These are phyloP conservation scores for Xenopus petersii DNA, from an alignment of 2,797 vertebrate genomes.

Conservation along the genomic window DNA sequence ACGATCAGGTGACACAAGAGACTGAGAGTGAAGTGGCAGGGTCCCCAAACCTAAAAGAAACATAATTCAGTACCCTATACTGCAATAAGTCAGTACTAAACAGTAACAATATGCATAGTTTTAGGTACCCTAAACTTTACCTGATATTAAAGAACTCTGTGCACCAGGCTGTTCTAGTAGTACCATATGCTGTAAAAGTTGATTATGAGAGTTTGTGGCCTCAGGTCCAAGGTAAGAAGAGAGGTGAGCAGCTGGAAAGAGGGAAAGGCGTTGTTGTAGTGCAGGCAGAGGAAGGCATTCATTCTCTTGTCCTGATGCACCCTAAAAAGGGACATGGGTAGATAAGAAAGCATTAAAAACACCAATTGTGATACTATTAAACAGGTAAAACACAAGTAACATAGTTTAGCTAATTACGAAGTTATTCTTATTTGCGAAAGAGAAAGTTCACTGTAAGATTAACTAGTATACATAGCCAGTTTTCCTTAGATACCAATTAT, in stretches of 20 bases:
- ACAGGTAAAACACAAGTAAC: no score
- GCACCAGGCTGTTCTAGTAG: constrained; percentile 82
- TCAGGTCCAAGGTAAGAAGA: constrained; percentile 84
- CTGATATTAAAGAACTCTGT: constrained; percentile 82
- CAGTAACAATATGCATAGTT: neutral
- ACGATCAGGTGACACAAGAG: constrained; percentile 69
- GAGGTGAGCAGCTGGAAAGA: constrained; percentile 86
- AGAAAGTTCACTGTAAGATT: no score
- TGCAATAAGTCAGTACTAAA: no score
- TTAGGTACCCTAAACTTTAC: constrained; percentile 60
- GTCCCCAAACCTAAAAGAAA: constrained; percentile 77
- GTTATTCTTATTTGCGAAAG: no score
- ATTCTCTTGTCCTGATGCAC: constrained; percentile 76
- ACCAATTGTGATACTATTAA: neutral
- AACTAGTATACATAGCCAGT: no score
- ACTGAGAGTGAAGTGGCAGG: constrained; percentile 77
- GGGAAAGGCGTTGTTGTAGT: constrained; percentile 83
- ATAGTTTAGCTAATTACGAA: no score
- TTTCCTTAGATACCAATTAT: no score
- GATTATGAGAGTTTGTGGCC: constrained; percentile 74
- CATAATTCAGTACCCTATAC: constrained; percentile 54
- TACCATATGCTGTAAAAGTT: constrained; percentile 92
- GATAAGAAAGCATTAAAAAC: neutral
- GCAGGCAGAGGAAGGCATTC: constrained; percentile 80
- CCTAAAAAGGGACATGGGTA: constrained; percentile 59